Evolutionary conservation across 2,888 invertebrate species (phyloP).

Genomic region (Drosophila formosana): DNA sequence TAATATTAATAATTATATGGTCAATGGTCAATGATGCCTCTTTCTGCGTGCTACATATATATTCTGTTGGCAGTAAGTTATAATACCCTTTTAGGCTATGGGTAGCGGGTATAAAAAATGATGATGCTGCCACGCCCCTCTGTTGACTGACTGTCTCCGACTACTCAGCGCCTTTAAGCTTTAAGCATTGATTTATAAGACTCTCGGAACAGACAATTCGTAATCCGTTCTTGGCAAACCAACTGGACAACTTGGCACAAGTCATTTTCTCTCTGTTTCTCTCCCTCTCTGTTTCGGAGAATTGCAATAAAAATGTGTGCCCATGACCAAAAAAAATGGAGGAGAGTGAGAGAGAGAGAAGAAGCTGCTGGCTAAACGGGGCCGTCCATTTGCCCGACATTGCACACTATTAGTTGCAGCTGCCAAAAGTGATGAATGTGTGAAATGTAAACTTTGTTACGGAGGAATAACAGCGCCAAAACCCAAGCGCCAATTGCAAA

Average conservation of each 20-base stretch:
- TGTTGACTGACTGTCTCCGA: background rate
- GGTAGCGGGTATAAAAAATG: slow-evolving; percentile 41
- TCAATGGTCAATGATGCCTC: too few relatives aligned
- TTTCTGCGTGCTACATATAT: too few relatives aligned
- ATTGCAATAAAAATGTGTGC: slow-evolving; percentile 71
- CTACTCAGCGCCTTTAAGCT: slow-evolving; percentile 61
- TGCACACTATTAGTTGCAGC: slow-evolving; percentile 81
- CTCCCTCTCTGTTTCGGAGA: slow-evolving; percentile 29
- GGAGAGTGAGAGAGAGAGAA: background rate
- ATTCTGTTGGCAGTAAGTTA: too few relatives aligned
- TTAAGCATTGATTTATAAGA: slow-evolving; percentile 79
- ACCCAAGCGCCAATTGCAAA: slow-evolving; percentile 69
- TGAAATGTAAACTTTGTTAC: slow-evolving; percentile 82
- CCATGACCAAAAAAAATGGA: slow-evolving; percentile 49
- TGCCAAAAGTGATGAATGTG: slow-evolving; percentile 81
- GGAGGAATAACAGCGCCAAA: slow-evolving; percentile 74
- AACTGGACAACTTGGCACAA: slow-evolving; percentile 68
- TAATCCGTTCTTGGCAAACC: slow-evolving; percentile 75
- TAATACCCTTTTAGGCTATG: too few relatives aligned
- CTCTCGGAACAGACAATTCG: slow-evolving; percentile 62
- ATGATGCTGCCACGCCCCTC: slow-evolving; percentile 48
- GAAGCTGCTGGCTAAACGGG: slow-evolving; percentile 56
- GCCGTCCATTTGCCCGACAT: slow-evolving; percentile 72
- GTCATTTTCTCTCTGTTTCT: slow-evolving; percentile 16
- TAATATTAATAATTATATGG: too few relatives aligned